Evolutionary conservation across 2,113 vertebrate genomes (phyloP), one percentile per base, ranked within the genome.

Genomic region (Xenus cinereus): DNA sequence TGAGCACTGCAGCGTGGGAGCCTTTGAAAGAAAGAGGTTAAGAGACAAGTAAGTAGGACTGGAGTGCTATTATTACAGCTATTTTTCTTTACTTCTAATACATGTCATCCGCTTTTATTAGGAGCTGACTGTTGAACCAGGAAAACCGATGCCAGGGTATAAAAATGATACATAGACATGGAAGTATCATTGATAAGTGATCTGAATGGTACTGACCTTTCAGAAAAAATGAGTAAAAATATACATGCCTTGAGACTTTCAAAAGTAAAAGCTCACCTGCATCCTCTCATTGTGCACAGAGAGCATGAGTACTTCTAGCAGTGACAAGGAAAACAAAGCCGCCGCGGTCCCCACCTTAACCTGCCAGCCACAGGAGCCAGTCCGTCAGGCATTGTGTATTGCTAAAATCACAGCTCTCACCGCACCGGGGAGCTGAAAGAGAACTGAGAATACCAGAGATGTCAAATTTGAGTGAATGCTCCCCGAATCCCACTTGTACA

Each of bases 81-180:
- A 91, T 97, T 98, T 97, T 98, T 97, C 94, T 98, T 86, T 93
- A 84, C 75, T 90, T 86, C 90, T 97, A 94, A 96, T 95, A 92
- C 69, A 76, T 96, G 84, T 82, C 92, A 95, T 96, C 91, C n/a
- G 97, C 37, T 97, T 97, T 96, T 97, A 95, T 97, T 94, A 97
- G 83, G 84, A 88, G 51, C 82, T 95, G 95, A 80, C 91, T 97
- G 87, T 96, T 97, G 97, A 98, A 96, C 82, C 95, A 78, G 74
- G 95, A 95, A 93, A 97, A 93, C 79, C 4, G 43, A 89, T 87
- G 93, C 82, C 89, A 41, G 6, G 2, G 63, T 64, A 78, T 95
- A 86, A 95, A 97, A 97, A 97, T 96, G 96, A 95, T 96, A 87
- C 87, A 78, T 87, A 77, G 76, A n/a, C 78, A 93, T 94, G 92